Base-by-base conservation (phyloP, 2,113 vertebrate genomes). In the Opisthocomus hoazin region DNA sequence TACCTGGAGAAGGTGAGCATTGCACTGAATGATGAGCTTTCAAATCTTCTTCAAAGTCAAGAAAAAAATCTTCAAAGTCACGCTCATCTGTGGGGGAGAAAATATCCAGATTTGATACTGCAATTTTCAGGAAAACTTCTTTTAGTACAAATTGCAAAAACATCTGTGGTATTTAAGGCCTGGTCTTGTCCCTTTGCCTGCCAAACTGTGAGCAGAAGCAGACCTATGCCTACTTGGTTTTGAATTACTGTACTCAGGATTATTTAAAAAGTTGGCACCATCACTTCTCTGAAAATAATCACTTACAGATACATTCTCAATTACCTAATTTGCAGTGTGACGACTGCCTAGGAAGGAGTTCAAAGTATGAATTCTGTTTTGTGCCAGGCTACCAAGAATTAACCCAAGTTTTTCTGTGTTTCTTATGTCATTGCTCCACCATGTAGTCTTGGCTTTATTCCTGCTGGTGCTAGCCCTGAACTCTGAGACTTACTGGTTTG, bases 1-100 rank as follows among this genome's bases (percentile, higher is more conserved):
- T 98, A 99, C 99, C 99, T 98, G 99, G 99, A 57, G 98, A 95
- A 22, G 99, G 99, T 65, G 98, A 98, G 86, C 99, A 99, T 27
- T 99, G 99, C 39, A 99, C 98, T 1, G 98, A 98, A 82, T 98
- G 99, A 48, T 99, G 98, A 73, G 97, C 97, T 97, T 99, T 98
- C 66, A 98, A 95, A 95, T 99, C 99, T 86, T 99, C 99, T 93
- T 99, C 98, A 92, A 98, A 98, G 91, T 99, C 99, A 68, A 99
- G 92, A 46, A 99, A 97, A 76, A 99, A 98, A 54, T 99, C 98
- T 51, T 99, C 99, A 93, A 99, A 98, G 87, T 99, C 98, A 92
- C 98, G 98, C 73, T 99, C 99, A 84, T 99, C 98, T 99, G 87
- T 53, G 57, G 64, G 78, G 58, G 39, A 48, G 29, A 96, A 95